These are phyloP conservation scores for Morinoia aosen DNA, from an alignment of 2,888 invertebrate genomes.

Conservation along the genomic window DNA sequence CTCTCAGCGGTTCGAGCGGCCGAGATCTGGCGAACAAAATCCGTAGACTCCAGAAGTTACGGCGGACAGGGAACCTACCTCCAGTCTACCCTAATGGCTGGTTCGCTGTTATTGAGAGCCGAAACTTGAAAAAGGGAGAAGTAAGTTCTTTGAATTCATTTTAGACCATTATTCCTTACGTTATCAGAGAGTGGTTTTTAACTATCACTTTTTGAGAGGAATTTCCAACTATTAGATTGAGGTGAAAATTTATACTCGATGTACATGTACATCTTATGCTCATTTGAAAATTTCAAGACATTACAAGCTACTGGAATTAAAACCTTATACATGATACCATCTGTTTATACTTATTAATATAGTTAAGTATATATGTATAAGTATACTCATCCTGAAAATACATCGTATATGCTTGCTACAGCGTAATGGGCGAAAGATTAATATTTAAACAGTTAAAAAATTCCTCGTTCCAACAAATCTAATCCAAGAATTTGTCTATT, in stretches of 20 bases:
- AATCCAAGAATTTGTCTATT: too few relatives aligned
- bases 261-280: not conserved
- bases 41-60: conserved; percentile 72
- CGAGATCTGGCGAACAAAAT: conserved; percentile 23
- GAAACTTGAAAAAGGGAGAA: conserved; percentile 75
- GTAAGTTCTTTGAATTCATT: conserved; percentile 73
- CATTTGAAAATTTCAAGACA: not conserved
- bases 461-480: too few relatives aligned
- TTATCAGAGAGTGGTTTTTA: conserved; percentile 76
- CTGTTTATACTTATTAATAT: too few relatives aligned
- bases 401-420: too few relatives aligned
- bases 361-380: too few relatives aligned
- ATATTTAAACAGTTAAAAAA: too few relatives aligned
- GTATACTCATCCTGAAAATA: too few relatives aligned
- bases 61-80: conserved; percentile 80
- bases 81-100: conserved; percentile 93
- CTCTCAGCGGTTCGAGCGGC: not conserved
- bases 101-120: conserved; percentile 84
- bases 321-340: not conserved
- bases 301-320: not conserved
- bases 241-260: not conserved
- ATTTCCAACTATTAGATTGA: not conserved
- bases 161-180: conserved; percentile 69
- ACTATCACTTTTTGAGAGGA: conserved; percentile 15
- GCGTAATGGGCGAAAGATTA: too few relatives aligned